These are phyloP conservation scores for Geotrupes spiniger DNA, from an alignment of 2,888 invertebrate genomes.

Conservation along the genomic window DNA sequence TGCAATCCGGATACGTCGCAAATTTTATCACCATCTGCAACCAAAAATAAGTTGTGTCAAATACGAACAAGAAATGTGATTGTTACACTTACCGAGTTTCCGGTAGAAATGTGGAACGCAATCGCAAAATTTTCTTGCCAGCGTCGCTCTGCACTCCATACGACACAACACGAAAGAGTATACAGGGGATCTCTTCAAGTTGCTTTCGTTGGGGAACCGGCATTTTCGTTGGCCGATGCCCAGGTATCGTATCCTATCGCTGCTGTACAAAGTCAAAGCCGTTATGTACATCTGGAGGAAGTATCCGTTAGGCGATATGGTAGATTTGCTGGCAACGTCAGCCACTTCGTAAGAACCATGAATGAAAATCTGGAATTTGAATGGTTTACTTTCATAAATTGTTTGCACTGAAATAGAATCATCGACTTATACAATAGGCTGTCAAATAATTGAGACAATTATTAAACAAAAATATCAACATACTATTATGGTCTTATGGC, in stretches of 20 bases:
- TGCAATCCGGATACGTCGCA: slow-evolving; percentile 63
- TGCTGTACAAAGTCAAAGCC: slow-evolving; percentile 44
- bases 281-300: slow-evolving; percentile 44
- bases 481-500: no score
- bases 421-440: no score
- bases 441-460: no score
- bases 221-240: slow-evolving; percentile 67
- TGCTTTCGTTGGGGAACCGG: slow-evolving; percentile 64
- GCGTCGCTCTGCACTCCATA: slow-evolving; percentile 66
- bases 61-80: no score
- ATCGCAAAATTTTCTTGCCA: slow-evolving; percentile 61
- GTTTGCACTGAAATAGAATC: no score
- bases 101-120: slow-evolving; percentile 76
- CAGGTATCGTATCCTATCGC: slow-evolving; percentile 44
- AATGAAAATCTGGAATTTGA: slow-evolving; percentile 60
- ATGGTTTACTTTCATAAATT: no score
- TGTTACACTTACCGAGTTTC: slow-evolving; percentile 54
- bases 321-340: slow-evolving; percentile 57
- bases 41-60: neutral
- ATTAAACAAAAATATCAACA: no score
- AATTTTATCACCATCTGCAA: slow-evolving; percentile 55
- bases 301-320: slow-evolving; percentile 39
- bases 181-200: slow-evolving; percentile 62
- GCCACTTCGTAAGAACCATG: slow-evolving; percentile 68
- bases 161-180: slow-evolving; percentile 69